Conservation (phyloP, 2,888 invertebrate species). For the Thereva unica region DNA sequence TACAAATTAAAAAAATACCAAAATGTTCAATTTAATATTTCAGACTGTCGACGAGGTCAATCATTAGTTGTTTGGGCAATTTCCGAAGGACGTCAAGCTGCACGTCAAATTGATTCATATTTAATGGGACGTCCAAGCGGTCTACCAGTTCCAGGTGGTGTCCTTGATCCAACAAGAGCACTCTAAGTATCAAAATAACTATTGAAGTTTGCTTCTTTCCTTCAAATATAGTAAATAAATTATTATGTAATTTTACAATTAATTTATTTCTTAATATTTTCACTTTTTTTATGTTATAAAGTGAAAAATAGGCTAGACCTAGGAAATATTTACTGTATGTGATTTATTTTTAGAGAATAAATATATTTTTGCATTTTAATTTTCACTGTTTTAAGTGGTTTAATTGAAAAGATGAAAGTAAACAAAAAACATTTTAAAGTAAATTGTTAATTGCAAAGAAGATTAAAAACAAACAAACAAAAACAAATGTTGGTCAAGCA, state of each 20-base stretch:
- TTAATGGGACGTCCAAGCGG: constrained; percentile 74
- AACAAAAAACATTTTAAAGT: background rate
- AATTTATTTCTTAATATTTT: constrained; percentile 21
- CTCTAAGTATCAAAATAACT: constrained; percentile 25
- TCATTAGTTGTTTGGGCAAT: constrained; percentile 99
- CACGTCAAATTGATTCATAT: constrained; percentile 86
- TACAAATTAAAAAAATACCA: too few species aligned
- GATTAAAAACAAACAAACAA: too few species aligned
- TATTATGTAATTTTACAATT: constrained; percentile 25
- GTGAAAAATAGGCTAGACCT: constrained; percentile 2
- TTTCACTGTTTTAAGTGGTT: constrained; percentile 4
- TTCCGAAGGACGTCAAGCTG: constrained; percentile 96
- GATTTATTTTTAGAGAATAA: constrained; percentile 24
- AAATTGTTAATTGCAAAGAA: too few species aligned
- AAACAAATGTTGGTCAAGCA: too few species aligned
- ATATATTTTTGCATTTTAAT: constrained; percentile 21
- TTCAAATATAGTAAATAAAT: constrained; percentile 17
- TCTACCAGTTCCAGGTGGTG: constrained; percentile 92
- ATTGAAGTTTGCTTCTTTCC: constrained; percentile 7
- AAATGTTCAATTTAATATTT: background rate
- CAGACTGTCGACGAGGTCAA: constrained; percentile 98
- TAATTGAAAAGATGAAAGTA: background rate
- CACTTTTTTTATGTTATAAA: constrained; percentile 1
- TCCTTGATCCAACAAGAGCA: constrained; percentile 61
- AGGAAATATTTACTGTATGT: constrained; percentile 5